phyloP scores from a whole-genome alignment of 2,888 invertebrate genomes.

The Glyphotaelius pellucidus region DNA sequence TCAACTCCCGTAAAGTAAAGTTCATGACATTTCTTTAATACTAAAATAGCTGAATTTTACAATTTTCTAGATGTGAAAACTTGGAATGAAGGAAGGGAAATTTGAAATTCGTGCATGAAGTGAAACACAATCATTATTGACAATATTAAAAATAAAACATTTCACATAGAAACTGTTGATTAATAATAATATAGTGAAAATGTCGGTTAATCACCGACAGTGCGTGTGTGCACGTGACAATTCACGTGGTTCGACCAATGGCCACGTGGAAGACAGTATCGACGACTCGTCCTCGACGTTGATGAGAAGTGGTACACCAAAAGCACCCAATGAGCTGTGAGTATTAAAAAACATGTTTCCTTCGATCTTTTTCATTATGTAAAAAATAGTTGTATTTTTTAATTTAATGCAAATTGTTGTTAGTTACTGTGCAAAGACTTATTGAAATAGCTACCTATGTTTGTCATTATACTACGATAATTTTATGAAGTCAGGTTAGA shows the following conservation, averaged over 20 bases:
- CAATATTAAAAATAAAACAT: not conserved
- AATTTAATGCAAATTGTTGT: too few relatives aligned
- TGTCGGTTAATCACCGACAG: conserved; percentile 18
- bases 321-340: conserved; percentile 52
- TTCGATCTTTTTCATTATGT: too few relatives aligned
- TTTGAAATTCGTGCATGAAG: not conserved
- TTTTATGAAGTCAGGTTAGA: too few relatives aligned
- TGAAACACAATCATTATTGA: not conserved
- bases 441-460: too few relatives aligned
- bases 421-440: too few relatives aligned
- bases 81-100: not conserved
- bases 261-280: not conserved
- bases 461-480: too few relatives aligned
- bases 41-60: not conserved
- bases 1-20: too few relatives aligned
- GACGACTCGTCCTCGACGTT: conserved; percentile 30
- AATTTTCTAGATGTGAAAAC: not conserved
- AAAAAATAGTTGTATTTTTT: too few relatives aligned
- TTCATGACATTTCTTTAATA: not conserved
- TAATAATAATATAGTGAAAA: not conserved
- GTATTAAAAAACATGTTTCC: conserved; percentile 3
- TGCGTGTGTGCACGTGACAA: conserved; percentile 20
- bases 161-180: not conserved
- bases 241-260: conserved; percentile 14
- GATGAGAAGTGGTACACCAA: conserved; percentile 18